A percentile compares a stretch with the other conserved stretches of the same genome.
Conservation (phyloP, 2,113 vertebrate species). For the Rhea pennata region DNA sequence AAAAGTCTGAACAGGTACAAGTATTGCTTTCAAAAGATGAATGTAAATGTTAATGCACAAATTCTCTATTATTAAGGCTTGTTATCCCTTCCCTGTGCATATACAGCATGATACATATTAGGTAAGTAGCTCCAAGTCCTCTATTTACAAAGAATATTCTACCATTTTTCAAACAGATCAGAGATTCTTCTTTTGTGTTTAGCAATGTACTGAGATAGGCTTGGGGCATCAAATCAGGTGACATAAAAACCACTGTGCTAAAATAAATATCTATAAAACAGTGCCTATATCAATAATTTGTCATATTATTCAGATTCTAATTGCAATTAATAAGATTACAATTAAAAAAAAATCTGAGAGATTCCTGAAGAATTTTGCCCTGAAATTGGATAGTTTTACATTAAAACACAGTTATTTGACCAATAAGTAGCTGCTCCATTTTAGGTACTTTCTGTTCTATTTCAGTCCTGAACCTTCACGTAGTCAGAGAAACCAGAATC, state of each 20-base stretch:
- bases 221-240: neutral
- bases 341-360: neutral
- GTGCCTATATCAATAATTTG: neutral
- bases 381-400: neutral
- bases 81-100: neutral
- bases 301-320: neutral
- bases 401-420: neutral
- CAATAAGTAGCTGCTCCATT: neutral
- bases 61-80: neutral
- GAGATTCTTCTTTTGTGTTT: neutral
- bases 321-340: neutral
- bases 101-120: rapidly evolving
- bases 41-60: neutral
- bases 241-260: neutral
- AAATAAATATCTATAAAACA: neutral
- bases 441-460: neutral
- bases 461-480: neutral
- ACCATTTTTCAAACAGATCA: neutral
- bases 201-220: neutral
- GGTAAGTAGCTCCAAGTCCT: neutral
- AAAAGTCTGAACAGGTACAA: neutral
- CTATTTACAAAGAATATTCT: neutral
- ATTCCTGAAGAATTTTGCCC: neutral
- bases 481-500: neutral
- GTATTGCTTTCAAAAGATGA: neutral